These are phyloP conservation scores for Atta texana DNA, from an alignment of 1,140 invertebrate genomes.

Conservation along the genomic window DNA sequence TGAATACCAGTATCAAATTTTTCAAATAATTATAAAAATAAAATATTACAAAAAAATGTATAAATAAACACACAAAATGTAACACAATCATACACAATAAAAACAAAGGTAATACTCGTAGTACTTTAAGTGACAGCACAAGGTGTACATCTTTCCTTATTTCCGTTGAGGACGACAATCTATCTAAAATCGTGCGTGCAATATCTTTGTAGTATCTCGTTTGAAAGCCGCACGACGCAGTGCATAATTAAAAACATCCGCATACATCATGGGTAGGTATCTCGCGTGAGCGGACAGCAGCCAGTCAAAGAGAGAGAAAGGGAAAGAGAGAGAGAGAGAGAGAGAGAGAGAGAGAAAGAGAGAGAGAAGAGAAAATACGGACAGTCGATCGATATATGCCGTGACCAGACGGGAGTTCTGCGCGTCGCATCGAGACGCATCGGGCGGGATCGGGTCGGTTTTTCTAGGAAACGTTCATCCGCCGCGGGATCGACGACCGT, in stretches of 20 bases:
- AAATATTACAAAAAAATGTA: neutral
- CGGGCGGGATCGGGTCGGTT: constrained; percentile 57
- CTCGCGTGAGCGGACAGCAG: constrained; percentile 60
- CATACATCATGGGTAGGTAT: constrained; percentile 46
- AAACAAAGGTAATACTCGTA: neutral
- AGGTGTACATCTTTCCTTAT: neutral
- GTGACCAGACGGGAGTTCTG: constrained; percentile 49
- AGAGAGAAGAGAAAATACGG: constrained; percentile 74
- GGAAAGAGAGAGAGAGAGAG: constrained; percentile 45
- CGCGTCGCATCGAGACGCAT: constrained; percentile 39
- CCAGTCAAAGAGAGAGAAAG: neutral
- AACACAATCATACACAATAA: neutral
- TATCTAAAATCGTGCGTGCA: constrained; percentile 9
- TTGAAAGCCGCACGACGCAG: constrained; percentile 11
- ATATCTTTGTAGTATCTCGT: constrained; percentile 16
- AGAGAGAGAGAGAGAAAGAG: constrained; percentile 76
- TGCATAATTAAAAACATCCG: constrained; percentile 61
- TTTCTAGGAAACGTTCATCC: constrained; percentile 71
- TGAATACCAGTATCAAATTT: neutral
- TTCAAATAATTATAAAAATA: neutral
- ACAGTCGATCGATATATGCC: constrained; percentile 53
- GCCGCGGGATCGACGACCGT: constrained; percentile 83
- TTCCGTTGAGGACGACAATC: neutral
- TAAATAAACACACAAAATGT: neutral
- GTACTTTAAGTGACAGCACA: neutral